Conservation (phyloP, 2,888 invertebrate genomes). For the Scaptomyza polygonia region DNA sequence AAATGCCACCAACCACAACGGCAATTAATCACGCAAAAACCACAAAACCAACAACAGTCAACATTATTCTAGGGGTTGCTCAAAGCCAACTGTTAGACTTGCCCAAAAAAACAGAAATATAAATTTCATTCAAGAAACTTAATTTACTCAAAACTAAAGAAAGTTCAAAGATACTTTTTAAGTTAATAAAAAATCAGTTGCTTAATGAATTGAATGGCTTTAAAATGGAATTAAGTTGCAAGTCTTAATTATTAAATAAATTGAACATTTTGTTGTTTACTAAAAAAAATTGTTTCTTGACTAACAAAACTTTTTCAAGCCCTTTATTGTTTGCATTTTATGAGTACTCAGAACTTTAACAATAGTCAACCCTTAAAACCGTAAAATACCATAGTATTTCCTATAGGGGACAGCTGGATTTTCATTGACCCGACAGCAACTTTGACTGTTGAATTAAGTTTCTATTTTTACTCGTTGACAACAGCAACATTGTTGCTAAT, state of each 20-base stretch:
- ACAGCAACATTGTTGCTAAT: constrained; percentile 30
- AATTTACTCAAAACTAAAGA: not conserved
- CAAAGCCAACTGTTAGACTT: not conserved
- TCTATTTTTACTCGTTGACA: constrained; percentile 5
- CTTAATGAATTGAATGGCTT: too few relatives aligned
- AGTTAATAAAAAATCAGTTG: not conserved
- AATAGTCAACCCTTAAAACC: constrained; percentile 38
- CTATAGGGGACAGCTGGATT: constrained; percentile 34
- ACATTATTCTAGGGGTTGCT: not conserved
- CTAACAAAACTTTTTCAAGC: constrained; percentile 1
- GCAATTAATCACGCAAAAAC: constrained; percentile 68
- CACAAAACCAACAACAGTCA: constrained; percentile 2
- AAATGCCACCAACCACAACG: constrained; percentile 19
- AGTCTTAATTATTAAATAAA: too few relatives aligned
- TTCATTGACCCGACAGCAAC: constrained; percentile 1
- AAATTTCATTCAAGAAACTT: too few relatives aligned
- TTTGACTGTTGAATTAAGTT: constrained; percentile 5
- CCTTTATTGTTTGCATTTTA: not conserved
- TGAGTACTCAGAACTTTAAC: not conserved
- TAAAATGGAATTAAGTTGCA: not conserved
- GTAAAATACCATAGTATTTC: too few relatives aligned
- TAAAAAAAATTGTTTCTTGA: not conserved
- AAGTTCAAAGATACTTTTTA: not conserved
- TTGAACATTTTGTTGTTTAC: not conserved
- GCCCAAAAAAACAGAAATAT: too few relatives aligned